These are phyloP conservation scores for Hyla sarda DNA, from an alignment of 2,113 vertebrate genomes.

Conservation along the genomic window DNA sequence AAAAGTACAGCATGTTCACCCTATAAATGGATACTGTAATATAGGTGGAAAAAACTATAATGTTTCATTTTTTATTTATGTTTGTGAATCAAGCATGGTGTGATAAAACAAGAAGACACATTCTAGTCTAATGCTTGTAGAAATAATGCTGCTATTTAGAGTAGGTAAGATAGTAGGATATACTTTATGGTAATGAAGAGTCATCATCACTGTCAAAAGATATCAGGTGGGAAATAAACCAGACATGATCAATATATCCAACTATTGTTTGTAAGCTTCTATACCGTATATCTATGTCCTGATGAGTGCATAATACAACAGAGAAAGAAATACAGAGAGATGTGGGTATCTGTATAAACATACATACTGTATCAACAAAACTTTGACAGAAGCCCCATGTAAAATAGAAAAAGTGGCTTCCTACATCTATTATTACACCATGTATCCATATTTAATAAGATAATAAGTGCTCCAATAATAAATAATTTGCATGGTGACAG, in stretches of 20 bases:
- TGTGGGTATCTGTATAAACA: too few species aligned
- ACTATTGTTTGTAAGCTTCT: not conserved
- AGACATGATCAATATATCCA: not conserved
- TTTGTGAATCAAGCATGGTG: not conserved
- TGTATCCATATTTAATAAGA: too few species aligned
- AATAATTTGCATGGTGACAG: too few species aligned
- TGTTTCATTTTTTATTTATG: conserved; percentile 5
- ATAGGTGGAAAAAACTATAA: not conserved
- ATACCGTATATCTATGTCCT: not conserved
- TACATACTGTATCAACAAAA: too few species aligned
- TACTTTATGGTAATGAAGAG: not conserved
- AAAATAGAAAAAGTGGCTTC: too few species aligned
- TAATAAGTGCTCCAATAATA: too few species aligned
- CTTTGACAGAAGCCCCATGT: too few species aligned
- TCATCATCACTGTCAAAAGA: not conserved
- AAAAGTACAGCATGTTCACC: not conserved
- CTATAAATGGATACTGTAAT: not conserved
- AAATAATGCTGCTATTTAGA: not conserved
- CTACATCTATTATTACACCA: too few species aligned
- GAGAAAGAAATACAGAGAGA: too few species aligned
- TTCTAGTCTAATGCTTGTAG: not conserved
- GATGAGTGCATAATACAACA: not conserved
- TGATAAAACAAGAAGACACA: not conserved
- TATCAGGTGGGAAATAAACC: not conserved
- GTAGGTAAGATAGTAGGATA: not conserved